Evolutionary conservation across 2,113 vertebrate genomes (phyloP).

Genomic region (Todiramphus saurophagus): DNA sequence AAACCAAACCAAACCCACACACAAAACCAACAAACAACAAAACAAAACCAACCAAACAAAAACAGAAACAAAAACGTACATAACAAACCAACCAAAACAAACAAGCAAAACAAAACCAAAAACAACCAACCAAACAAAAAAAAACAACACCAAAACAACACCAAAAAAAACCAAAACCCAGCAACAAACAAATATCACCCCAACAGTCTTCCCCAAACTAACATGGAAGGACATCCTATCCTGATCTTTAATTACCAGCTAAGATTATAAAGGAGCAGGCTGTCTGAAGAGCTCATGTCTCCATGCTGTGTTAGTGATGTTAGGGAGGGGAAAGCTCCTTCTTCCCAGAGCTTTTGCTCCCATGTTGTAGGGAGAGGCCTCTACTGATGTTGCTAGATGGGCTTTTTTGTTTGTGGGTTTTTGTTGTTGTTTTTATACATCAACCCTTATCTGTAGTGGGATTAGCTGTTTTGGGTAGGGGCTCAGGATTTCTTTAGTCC

Average conservation of each 20-base stretch:
- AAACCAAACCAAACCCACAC: no score
- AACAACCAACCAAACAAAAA: no score
- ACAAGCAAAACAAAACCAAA: no score
- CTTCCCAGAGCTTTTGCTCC: neutral
- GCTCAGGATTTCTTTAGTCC: neutral
- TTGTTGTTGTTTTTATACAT: neutral
- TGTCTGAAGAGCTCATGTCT: neutral
- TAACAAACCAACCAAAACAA: no score
- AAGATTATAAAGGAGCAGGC: neutral
- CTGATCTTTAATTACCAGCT: neutral
- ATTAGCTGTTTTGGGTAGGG: neutral
- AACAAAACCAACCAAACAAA: no score
- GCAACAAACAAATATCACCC: neutral
- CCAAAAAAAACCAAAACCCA: no score
- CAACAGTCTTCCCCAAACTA: neutral
- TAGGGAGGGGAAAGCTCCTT: neutral
- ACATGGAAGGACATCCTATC: accelerated
- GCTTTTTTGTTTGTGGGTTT: neutral
- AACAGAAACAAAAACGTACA: no score
- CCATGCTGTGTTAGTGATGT: neutral
- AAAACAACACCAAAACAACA: no score
- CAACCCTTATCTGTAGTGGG: neutral
- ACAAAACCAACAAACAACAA: no score
- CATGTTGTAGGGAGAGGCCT: neutral
- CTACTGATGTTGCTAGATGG: neutral